Evolutionary conservation across 92 coral and sea anemone species (phyloP).

Genomic region (Pocillopora meandrina): DNA sequence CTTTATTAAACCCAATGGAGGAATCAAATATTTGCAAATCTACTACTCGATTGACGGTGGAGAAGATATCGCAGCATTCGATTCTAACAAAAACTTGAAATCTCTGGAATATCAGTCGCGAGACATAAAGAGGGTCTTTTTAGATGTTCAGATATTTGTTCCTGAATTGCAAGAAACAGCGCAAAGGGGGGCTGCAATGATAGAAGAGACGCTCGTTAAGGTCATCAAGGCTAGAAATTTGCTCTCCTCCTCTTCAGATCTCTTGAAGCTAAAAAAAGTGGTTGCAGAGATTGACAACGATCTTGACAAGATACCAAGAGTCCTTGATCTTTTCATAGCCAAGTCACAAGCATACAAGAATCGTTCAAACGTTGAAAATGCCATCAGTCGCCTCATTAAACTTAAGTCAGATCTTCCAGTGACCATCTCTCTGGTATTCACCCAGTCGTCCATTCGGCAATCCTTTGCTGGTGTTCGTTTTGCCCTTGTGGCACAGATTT

Average conservation of each 20-base stretch:
- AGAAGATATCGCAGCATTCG: not conserved
- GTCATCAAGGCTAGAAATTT: slow-evolving; percentile 9
- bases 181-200: not conserved
- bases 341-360: slow-evolving; percentile 28
- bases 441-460: slow-evolving; percentile 6
- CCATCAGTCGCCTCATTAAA: not conserved
- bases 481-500: not conserved
- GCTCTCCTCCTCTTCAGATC: not conserved
- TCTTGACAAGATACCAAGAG: slow-evolving; percentile 19
- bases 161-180: slow-evolving; percentile 6
- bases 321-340: slow-evolving; percentile 5
- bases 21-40: slow-evolving; percentile 1
- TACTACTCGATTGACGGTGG: slow-evolving; percentile 25
- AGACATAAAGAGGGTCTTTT: slow-evolving; percentile 6
- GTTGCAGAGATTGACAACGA: slow-evolving; percentile 1
- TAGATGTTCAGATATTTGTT: slow-evolving; percentile 5
- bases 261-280: not conserved
- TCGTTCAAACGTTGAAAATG: slow-evolving; percentile 3
- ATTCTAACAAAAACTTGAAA: slow-evolving; percentile 2
- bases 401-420: slow-evolving; percentile 18
- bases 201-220: not conserved
- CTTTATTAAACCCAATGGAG: not conserved
- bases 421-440: slow-evolving; percentile 21
- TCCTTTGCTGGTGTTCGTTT: slow-evolving; percentile 9
- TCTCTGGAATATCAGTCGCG: slow-evolving; percentile 16